Evolutionary conservation across 2,113 vertebrate genomes (phyloP), one percentile per base, ranked within the genome.

Genomic region (Pomatorhinus ruficollis): DNA sequence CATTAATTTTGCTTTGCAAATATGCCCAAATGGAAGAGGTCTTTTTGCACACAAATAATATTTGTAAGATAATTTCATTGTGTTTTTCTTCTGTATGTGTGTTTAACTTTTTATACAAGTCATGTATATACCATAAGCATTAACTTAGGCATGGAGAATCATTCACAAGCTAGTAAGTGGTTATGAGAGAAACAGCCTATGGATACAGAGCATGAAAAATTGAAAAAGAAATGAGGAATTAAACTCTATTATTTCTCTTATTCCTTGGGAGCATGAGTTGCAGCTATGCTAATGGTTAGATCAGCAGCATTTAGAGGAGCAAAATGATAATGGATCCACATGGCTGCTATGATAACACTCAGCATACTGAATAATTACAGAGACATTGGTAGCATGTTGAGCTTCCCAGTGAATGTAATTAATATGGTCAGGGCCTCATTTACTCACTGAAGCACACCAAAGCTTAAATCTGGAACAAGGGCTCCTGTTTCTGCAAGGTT

Each of bases 341-440:
- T 93, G 94, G 93, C 91, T 97, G 93, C 87, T 95, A 63, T 35
- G 94, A 96, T 95, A 97, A 96, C 83, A 93, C 74, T 91, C 93
- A 91, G 77, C 78, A 95, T 81, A 86, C 90, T 96, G 93, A 84
- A 85, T 96, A 97, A 97, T 97, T 96, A 95, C 85, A 82, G 87
- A 87, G 83, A 83, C 90, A 80, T 61, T 77, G 85, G 81, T 94
- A 95, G 56, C 83, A 94, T 83, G 89, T 95, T 90, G 91, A 92
- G 90, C 74, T 95, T 95, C 81, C 53, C 35, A 78, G 88, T 87
- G 89, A 95, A 92, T 40, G 64, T 92, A 96, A 96, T 95, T 97
- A 95, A 93, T 95, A 76, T 1, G 27, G 90, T 82, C 87, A 94
- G 80, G 54, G 42, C 66, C 85, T 96, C 96, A 92, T 97, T 96